Evolutionary conservation across 2,113 vertebrate species (phyloP).

Genomic region (Proteles cristata): DNA sequence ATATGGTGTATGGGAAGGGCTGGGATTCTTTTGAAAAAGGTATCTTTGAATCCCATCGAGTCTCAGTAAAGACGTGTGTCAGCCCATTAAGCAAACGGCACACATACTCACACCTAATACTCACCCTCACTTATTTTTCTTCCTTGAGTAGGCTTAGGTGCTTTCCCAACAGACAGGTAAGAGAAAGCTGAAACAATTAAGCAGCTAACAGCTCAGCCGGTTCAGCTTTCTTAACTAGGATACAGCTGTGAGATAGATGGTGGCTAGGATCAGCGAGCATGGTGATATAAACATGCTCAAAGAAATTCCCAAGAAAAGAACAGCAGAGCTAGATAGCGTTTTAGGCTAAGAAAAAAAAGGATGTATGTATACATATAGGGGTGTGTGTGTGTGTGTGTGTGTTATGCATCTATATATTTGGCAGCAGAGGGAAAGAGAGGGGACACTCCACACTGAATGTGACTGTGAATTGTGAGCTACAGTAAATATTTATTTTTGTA

Average conservation of each 20-base stretch:
- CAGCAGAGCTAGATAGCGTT: neutral
- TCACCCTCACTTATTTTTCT: neutral
- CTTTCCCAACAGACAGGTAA: constrained; percentile 80
- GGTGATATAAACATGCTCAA: neutral
- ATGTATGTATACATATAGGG: too few species aligned
- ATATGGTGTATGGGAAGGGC: neutral
- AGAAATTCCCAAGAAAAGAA: neutral
- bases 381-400: neutral
- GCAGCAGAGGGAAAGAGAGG: neutral
- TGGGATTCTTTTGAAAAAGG: neutral
- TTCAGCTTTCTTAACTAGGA: constrained; percentile 51
- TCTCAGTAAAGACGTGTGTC: neutral
- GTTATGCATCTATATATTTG: neutral
- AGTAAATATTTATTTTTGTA: neutral
- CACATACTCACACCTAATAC: neutral
- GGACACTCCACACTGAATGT: neutral
- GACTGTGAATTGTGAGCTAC: neutral
- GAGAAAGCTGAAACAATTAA: constrained; percentile 53
- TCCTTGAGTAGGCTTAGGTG: neutral
- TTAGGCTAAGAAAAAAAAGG: neutral
- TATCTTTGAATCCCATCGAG: neutral
- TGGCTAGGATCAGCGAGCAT: neutral
- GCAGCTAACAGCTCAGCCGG: neutral
- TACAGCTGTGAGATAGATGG: neutral
- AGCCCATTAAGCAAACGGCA: neutral